Evolutionary conservation across 2,888 invertebrate species (phyloP), one percentile per base, ranked within the genome.

Genomic region (Conchocele bisecta): DNA sequence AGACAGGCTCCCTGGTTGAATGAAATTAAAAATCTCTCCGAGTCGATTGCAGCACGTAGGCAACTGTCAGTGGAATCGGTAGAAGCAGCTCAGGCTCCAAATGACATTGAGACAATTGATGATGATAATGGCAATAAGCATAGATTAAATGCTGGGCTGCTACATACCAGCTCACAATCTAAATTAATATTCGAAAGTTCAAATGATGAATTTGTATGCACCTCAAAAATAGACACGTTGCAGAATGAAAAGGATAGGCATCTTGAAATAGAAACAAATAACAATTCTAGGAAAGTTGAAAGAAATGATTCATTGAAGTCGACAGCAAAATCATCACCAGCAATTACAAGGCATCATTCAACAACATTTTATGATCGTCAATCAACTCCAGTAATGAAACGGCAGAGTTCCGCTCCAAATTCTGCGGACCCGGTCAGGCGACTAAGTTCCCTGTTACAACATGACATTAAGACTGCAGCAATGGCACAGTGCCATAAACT

Each of bases 401-500:
- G 69, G 31, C 74, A 75, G 31, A 56, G 50, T 48, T 76, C 81
- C 13, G 64, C 51, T 15, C 73, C 77, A 17, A 57, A 33, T 13
- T 7, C 54, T 35, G 51, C 44, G 54, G 73, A 75, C 31, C 75
- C 81, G 24, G 61, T 79, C 4, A 71, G 81, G 15, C 78, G 79
- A 35, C 74, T 87, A 6, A 85, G 61, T 59, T 78, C 83, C 15
- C 68, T 86, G 15, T 48, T 86, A n/a, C 86, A 83, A 54, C 83
- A 86, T 81, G 86, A 87, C 61, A 86, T 86, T 15, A 80, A 84
- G 42, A 57, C 81, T 35, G 79, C 84, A 37, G 86, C 85, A 7
- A 81, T 82, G 53, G 81, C 83, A 3, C 72, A 81, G 44, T 77
- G 83, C 11, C 68, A 75, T 3, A 85, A 82, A 69, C 73, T 83